phyloP scores from a whole-genome alignment of 2,888 invertebrate species.

The Tolmerus cingulatus region DNA sequence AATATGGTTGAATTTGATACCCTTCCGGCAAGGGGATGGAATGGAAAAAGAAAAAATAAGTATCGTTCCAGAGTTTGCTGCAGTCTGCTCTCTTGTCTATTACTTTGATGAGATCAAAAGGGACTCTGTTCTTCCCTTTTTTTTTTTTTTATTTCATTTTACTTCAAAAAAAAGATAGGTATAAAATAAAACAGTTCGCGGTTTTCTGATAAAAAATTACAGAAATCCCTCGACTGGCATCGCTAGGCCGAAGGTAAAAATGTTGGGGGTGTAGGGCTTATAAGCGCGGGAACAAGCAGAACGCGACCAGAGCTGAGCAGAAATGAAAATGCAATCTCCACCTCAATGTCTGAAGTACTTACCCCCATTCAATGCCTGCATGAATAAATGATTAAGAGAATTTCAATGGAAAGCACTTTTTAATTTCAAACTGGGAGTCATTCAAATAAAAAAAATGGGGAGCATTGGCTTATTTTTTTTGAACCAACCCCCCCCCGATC shows the following conservation, averaged over 20 bases:
- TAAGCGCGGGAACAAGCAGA: background rate
- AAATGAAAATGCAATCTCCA: constrained; percentile 34
- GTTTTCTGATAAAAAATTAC: constrained; percentile 31
- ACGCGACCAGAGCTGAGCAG: background rate
- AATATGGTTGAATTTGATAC: constrained; percentile 22
- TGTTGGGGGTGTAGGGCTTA: background rate
- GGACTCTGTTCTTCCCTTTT: background rate
- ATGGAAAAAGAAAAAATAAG: background rate
- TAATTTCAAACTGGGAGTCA: constrained; percentile 18
- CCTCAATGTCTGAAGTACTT: constrained; percentile 33
- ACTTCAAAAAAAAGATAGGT: background rate
- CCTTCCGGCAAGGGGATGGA: background rate
- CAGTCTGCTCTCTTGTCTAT: constrained; percentile 11
- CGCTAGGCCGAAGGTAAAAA: background rate
- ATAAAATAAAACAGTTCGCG: background rate
- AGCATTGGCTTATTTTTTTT: constrained; percentile 5
- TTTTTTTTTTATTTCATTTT: background rate
- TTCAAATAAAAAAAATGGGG: constrained; percentile 11
- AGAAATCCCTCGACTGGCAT: background rate
- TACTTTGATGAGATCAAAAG: constrained; percentile 38
- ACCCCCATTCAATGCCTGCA: constrained; percentile 14
- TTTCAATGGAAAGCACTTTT: constrained; percentile 34
- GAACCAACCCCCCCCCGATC: background rate
- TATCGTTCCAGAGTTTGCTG: background rate
- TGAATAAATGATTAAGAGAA: constrained; percentile 40